Evolutionary conservation across 2,888 invertebrate genomes (phyloP).

Genomic region (Tetrapedia diversipes): DNA sequence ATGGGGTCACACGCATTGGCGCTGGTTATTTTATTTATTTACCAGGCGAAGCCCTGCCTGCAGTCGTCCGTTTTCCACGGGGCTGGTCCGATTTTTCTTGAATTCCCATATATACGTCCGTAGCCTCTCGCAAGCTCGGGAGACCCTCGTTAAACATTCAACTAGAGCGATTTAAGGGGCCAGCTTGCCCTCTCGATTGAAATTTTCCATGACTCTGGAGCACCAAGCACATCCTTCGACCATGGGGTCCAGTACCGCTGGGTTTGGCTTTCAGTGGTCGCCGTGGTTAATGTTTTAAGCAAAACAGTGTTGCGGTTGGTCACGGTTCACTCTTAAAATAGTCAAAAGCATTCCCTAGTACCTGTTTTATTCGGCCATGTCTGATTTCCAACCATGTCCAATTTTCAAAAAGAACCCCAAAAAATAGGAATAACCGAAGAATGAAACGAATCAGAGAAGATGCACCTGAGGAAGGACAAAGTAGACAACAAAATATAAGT

Average conservation of each 20-base stretch:
- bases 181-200: slow-evolving; percentile 74
- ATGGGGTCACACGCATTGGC: slow-evolving; percentile 79
- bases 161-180: slow-evolving; percentile 78
- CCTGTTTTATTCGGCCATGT: too few relatives aligned
- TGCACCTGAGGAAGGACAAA: too few relatives aligned
- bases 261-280: slow-evolving; percentile 34
- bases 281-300: slow-evolving; percentile 50
- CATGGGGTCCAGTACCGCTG: too few relatives aligned
- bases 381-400: too few relatives aligned
- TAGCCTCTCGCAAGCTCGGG: slow-evolving; percentile 45
- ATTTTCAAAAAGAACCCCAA: too few relatives aligned
- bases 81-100: slow-evolving; percentile 44
- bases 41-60: slow-evolving; percentile 70
- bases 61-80: slow-evolving; percentile 27
- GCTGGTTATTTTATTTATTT: slow-evolving; percentile 78
- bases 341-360: too few relatives aligned
- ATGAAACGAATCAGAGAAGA: too few relatives aligned
- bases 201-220: slow-evolving; percentile 81
- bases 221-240: too few relatives aligned
- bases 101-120: slow-evolving; percentile 36
- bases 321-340: background rate
- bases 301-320: slow-evolving; percentile 23
- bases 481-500: too few relatives aligned
- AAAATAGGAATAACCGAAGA: too few relatives aligned
- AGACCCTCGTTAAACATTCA: slow-evolving; percentile 82